phyloP scores from a whole-genome alignment of 53 echinoderm and acorn worm genomes.

The Paracentrotus lividus region DNA sequence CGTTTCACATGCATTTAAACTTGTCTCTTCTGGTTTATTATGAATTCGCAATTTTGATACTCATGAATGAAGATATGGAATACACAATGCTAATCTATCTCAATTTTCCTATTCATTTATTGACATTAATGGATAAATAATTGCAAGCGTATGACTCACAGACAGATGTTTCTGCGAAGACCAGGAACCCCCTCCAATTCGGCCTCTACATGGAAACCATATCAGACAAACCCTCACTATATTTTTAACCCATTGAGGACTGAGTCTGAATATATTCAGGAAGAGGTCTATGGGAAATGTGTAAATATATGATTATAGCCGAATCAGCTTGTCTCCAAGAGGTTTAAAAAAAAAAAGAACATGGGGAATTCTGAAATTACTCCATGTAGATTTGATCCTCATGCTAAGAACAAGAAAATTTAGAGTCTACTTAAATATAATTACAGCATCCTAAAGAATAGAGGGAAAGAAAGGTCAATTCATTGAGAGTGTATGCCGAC shows the following conservation, averaged over 20 bases:
- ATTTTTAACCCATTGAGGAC: not conserved
- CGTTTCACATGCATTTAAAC: not conserved
- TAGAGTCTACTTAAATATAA: not conserved
- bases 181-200: not conserved
- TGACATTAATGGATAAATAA: conserved; percentile 39
- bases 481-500: not conserved
- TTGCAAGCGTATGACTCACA: conserved; percentile 15
- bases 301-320: too few relatives aligned
- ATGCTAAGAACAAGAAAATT: not conserved
- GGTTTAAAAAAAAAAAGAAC: too few relatives aligned
- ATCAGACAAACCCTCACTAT: too few relatives aligned
- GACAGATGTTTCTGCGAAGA: conserved; percentile 11
- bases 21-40: not conserved
- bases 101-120: not conserved
- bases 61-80: not conserved
- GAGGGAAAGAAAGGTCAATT: not conserved
- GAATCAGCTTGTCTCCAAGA: too few relatives aligned
- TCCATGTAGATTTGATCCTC: not conserved
- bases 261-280: too few relatives aligned
- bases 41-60: not conserved
- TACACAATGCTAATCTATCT: not conserved
- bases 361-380: conserved; percentile 2
- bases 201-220: too few relatives aligned
- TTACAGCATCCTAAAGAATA: not conserved
- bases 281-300: too few relatives aligned